Evolutionary conservation across 1,140 invertebrate species (phyloP).

Genomic region (Grapholita molesta): DNA sequence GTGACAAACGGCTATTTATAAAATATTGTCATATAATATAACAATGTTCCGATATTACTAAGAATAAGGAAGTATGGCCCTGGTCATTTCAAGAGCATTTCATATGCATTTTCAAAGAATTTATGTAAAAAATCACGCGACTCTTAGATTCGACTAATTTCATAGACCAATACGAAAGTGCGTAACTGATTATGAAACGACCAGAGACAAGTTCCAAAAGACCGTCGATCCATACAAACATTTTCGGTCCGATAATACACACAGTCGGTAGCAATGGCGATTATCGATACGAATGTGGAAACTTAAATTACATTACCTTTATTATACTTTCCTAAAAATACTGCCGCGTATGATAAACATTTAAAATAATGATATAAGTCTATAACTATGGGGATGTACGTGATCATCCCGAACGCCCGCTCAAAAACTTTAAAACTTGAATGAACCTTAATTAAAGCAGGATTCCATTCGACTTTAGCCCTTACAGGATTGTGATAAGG

Average conservation of each 20-base stretch:
- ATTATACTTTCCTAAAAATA: slow-evolving; percentile 71
- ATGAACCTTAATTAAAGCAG: not conserved
- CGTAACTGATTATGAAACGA: not conserved
- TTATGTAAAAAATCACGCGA: not conserved
- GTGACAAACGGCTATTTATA: not conserved
- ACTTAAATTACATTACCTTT: slow-evolving; percentile 63
- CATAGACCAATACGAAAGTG: not conserved
- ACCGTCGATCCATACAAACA: not conserved
- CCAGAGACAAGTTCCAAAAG: not conserved
- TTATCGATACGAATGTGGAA: slow-evolving; percentile 39
- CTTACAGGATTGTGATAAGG: slow-evolving; percentile 20
- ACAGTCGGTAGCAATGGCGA: slow-evolving; percentile 49
- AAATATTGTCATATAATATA: not conserved
- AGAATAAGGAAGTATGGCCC: slow-evolving; percentile 1
- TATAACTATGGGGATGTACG: slow-evolving; percentile 58
- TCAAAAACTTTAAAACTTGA: slow-evolving; percentile 26
- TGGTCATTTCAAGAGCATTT: not conserved
- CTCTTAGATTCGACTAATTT: slow-evolving; percentile 5
- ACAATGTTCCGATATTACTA: slow-evolving; percentile 11
- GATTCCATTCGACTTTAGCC: slow-evolving; percentile 26
- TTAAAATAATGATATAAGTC: slow-evolving; percentile 76
- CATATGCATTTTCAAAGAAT: too few species aligned
- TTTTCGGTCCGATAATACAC: slow-evolving; percentile 2
- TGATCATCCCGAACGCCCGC: slow-evolving; percentile 24
- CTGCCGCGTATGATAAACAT: slow-evolving; percentile 73